Percentiles rank a stretch among this genome's conserved stretches.
Evolutionary conservation across 2,113 vertebrate species (phyloP).

Genomic region (Colistium nudipinnis): DNA sequence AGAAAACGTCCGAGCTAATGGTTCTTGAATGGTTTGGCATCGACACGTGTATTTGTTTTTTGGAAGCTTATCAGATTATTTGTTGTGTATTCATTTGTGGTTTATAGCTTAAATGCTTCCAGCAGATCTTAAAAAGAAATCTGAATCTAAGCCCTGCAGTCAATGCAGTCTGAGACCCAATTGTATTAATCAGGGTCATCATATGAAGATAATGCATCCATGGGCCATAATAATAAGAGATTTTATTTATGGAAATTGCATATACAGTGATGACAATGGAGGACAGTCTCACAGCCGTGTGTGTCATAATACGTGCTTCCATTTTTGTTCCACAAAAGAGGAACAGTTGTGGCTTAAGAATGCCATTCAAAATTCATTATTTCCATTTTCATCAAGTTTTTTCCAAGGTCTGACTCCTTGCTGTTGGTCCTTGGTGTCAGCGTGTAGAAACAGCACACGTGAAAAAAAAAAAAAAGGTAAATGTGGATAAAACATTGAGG

Average conservation of each 20-base stretch:
- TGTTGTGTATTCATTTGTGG: background rate
- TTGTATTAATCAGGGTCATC: slow-evolving; percentile 27
- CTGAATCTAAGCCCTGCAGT: slow-evolving; percentile 6
- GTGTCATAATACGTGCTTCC: slow-evolving; percentile 15
- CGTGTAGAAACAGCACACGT: too few species aligned
- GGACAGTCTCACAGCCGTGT: slow-evolving; percentile 14
- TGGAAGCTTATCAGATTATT: background rate
- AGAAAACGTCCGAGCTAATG: background rate
- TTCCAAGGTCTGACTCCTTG: too few species aligned
- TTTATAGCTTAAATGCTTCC: background rate
- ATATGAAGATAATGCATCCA: slow-evolving; percentile 19
- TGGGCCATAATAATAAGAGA: background rate
- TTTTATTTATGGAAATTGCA: slow-evolving; percentile 17
- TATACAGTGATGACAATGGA: slow-evolving; percentile 12
- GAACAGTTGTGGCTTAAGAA: too few species aligned
- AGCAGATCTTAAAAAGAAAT: slow-evolving; percentile 23
- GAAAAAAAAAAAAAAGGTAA: too few species aligned
- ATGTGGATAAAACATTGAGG: too few species aligned
- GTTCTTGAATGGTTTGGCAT: slow-evolving; percentile 1
- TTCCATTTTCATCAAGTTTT: too few species aligned
- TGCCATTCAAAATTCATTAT: too few species aligned
- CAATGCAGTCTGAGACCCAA: slow-evolving; percentile 16
- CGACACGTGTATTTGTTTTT: background rate
- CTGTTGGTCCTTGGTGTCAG: too few species aligned
- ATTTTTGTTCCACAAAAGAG: too few species aligned